Percentiles rank a stretch among this genome's conserved stretches.
Conservation (phyloP, 2,113 vertebrate species). For the Lathamus discolor region DNA sequence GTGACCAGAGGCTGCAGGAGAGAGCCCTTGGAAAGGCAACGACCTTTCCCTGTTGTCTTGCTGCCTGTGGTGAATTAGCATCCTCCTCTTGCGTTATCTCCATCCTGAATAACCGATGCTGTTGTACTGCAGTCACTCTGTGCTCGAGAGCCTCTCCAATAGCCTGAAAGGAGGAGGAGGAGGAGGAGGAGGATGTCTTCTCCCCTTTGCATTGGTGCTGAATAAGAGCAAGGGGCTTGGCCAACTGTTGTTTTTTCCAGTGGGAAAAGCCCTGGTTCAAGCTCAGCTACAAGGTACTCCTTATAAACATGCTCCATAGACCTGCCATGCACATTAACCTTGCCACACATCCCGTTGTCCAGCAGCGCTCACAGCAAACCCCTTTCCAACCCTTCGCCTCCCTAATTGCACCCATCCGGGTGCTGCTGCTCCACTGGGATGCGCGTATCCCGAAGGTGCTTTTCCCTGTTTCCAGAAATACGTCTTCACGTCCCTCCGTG, state of each 20-base stretch:
- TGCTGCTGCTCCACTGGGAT: rapidly evolving
- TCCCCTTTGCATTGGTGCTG: not conserved
- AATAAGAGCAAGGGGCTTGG: not conserved
- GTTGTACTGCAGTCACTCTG: not conserved
- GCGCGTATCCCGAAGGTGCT: rapidly evolving
- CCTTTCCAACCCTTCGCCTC: not conserved
- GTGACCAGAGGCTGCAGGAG: not conserved
- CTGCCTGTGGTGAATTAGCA: not conserved
- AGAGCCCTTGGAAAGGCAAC: not conserved
- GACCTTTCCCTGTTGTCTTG: not conserved
- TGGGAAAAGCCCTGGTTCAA: not conserved
- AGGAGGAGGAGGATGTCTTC: not conserved
- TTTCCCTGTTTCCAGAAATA: not conserved
- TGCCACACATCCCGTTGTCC: rapidly evolving
- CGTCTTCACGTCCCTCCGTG: not conserved
- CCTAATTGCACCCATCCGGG: rapidly evolving
- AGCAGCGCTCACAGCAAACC: not conserved
- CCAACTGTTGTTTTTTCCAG: not conserved
- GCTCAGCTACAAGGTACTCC: not conserved
- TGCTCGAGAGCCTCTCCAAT: not conserved
- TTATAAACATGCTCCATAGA: not conserved
- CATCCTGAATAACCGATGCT: too few species aligned
- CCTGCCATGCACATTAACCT: not conserved
- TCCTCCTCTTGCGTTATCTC: not conserved
- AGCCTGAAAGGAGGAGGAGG: not conserved